These are phyloP conservation scores for Sander vitreus DNA, from an alignment of 2,113 vertebrate genomes.

Conservation along the genomic window DNA sequence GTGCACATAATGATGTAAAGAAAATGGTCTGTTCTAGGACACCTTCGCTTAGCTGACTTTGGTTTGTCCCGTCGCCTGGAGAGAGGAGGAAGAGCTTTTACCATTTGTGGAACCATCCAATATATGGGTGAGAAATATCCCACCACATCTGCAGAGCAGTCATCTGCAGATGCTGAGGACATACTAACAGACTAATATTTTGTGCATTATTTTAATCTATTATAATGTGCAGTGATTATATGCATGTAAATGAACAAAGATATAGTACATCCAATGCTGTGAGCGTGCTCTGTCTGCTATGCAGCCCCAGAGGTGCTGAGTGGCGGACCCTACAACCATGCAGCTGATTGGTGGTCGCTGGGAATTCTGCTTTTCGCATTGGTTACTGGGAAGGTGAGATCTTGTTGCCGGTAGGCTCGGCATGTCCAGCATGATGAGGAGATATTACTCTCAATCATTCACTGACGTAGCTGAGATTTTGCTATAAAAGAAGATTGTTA, in stretches of 20 bases:
- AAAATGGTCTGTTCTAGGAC: constrained; percentile 84
- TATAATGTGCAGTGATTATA: background rate
- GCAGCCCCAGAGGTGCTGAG: constrained; percentile 95
- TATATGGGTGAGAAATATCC: constrained; percentile 92
- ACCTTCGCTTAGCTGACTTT: constrained; percentile 94
- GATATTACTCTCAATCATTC: constrained; percentile 2
- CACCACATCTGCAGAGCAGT: background rate
- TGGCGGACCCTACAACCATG: constrained; percentile 94
- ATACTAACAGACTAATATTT: background rate
- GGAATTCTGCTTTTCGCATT: constrained; percentile 93
- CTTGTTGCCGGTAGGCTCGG: constrained; percentile 9
- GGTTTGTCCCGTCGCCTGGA: constrained; percentile 91
- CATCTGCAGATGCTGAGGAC: background rate
- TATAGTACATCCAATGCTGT: background rate
- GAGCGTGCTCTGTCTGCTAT: constrained; percentile 42
- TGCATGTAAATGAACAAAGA: background rate
- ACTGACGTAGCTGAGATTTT: background rate
- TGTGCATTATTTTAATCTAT: background rate
- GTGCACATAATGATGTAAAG: background rate
- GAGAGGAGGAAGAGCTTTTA: constrained; percentile 90
- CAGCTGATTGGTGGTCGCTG: constrained; percentile 97
- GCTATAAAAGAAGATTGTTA: background rate
- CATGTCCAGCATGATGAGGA: background rate
- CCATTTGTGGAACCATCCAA: constrained; percentile 96
- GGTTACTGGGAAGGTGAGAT: constrained; percentile 92